These are phyloP conservation scores for Trichonephila clavipes DNA, from an alignment of 1,140 invertebrate genomes.

Conservation along the genomic window DNA sequence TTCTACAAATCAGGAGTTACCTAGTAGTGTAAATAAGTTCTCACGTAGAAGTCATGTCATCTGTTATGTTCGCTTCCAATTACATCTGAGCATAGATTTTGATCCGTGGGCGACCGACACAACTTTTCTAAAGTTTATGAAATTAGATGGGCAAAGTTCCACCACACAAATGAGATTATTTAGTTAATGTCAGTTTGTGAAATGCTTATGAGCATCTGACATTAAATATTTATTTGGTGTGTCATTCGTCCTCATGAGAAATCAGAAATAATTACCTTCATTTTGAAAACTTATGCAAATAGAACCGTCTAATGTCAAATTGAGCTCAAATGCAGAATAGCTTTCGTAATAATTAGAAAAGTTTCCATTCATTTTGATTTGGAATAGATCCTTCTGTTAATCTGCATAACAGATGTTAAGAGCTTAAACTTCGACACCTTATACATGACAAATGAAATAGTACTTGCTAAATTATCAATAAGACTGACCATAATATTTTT, in stretches of 20 bases:
- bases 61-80: neutral
- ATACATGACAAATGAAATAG: too few relatives aligned
- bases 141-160: neutral
- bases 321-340: neutral
- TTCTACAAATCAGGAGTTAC: slow-evolving; percentile 5
- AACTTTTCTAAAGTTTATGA: neutral
- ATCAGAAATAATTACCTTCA: slow-evolving; percentile 5
- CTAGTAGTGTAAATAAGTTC: neutral
- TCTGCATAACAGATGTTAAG: too few relatives aligned
- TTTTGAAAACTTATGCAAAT: neutral
- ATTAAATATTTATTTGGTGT: neutral
- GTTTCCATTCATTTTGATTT: too few relatives aligned
- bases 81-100: neutral
- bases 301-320: neutral
- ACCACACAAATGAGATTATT: slow-evolving; percentile 1
- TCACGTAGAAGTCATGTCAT: neutral
- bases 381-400: too few relatives aligned
- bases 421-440: too few relatives aligned
- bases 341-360: too few relatives aligned
- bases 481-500: too few relatives aligned
- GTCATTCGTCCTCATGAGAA: neutral
- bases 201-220: neutral
- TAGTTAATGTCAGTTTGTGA: neutral
- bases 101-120: neutral
- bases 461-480: too few relatives aligned